Evolutionary conservation across 2,888 invertebrate genomes (phyloP).

Genomic region (Apoda limacodes): DNA sequence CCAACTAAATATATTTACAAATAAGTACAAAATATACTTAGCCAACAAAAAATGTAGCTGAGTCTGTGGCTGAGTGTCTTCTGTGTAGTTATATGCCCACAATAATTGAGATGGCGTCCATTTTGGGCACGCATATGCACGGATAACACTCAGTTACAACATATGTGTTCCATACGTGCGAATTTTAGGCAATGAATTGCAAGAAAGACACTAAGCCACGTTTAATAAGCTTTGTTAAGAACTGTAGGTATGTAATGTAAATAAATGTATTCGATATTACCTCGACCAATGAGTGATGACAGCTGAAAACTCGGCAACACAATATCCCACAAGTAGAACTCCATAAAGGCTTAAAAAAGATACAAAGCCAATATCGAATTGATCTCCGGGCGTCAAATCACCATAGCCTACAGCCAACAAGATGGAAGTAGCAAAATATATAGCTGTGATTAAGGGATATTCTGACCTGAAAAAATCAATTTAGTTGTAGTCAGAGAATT

Average conservation of each 20-base stretch:
- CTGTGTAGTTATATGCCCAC: too few relatives aligned
- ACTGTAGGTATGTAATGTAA: not conserved
- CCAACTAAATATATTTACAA: too few relatives aligned
- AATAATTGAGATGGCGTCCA: too few relatives aligned
- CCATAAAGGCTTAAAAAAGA: conserved; percentile 59
- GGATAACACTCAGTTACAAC: too few relatives aligned
- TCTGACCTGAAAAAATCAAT: conserved; percentile 42
- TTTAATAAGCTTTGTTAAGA: too few relatives aligned
- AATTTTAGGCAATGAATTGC: too few relatives aligned
- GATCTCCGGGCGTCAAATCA: conserved; percentile 54
- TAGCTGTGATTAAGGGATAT: conserved; percentile 43
- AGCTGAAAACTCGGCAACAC: conserved; percentile 62
- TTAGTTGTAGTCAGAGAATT: too few relatives aligned
- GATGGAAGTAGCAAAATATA: conserved; percentile 57
- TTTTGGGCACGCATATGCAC: too few relatives aligned
- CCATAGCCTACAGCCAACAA: conserved; percentile 58
- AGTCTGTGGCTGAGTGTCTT: too few relatives aligned
- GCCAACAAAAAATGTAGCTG: too few relatives aligned
- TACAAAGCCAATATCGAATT: conserved; percentile 51
- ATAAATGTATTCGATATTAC: conserved; percentile 27
- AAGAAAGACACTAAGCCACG: too few relatives aligned
- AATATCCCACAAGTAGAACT: conserved; percentile 57
- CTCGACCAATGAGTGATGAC: conserved; percentile 58
- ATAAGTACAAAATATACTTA: too few relatives aligned
- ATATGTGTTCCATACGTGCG: not conserved